Evolutionary conservation across 1,140 invertebrate genomes (phyloP), one percentile per base, ranked within the genome.

Genomic region (Neodiprion pinetum): DNA sequence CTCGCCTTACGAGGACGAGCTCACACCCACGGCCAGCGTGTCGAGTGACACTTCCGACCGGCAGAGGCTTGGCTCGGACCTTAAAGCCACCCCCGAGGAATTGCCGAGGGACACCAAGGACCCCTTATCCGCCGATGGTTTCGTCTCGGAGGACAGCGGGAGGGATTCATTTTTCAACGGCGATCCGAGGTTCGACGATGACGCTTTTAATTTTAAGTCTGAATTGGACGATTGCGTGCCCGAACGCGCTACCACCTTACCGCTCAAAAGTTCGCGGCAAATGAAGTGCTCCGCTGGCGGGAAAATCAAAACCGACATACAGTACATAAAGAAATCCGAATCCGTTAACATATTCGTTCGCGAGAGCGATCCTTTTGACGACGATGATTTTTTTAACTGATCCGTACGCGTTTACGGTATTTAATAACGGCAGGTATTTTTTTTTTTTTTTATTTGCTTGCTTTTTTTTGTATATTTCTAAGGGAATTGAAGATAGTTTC

Each of bases 261-360:
- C 85, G 7, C 74, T 88, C n/a, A 88, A 87, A 76, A 87, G 87
- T 76, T 85, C 85, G 5, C 83, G 85, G 50, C 83, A 85, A 70
- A 83, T 85, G 70, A 88, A 87, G 48, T 87, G 86, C 71, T 73
- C 79, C 3, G 84, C 76, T 11, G 78, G 80, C 48, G 81, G 84
- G 48, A 84, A 81, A 50, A 79, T 78, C 9, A 82, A 81, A 3
- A 80, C 79, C 53, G 81, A 79, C 71, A 83, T 83, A 75, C 90
- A 91, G 69, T 90, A 93, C 73, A 93, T 94, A 23, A 94, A 94
- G 79, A 96, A 96, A 85, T 96, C 95, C 0, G 95, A 96, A 81
- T 96, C 95, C 3, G 93, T 96, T 17, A 96, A 96, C 84, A 96
- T 96, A 78, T 96, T 96, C 86, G 92, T 92, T 8, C 90, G 94